Evolutionary conservation across 2,888 invertebrate genomes (phyloP), one percentile per base, ranked within the genome.

Genomic region (Arctia plantaginis): DNA sequence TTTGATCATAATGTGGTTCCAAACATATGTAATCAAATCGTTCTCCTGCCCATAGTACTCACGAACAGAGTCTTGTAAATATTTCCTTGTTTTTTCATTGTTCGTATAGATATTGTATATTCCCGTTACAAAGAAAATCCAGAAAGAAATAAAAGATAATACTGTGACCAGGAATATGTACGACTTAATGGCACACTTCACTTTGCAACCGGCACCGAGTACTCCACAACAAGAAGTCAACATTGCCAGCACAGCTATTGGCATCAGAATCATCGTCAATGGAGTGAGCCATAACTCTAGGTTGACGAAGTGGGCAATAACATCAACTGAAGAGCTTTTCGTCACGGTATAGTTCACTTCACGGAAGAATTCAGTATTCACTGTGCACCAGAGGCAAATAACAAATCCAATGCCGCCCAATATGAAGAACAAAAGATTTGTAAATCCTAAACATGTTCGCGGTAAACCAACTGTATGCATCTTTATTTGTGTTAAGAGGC

Each of bases 171-270:
- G 89, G 51, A 94, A 90, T 27, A 95, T 87, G 81, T 95, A 95
- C 0, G 92, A 86, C 77, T 95, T 94, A 3, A 94, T 86, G 0
- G 95, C 94, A 70, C 94, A 95, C 87, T 93, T 93, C 20, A 92
- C 71, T 81, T 87, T 91, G 77, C 94, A 95, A 0, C 94, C 93
- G 0, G 95, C 93, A 3, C 94, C 94, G 1, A 95, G 79, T 0
- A 95, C 88, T 0, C 95, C 95, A 75, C 94, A 95, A 71, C 94
- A 94, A 0, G 95, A 93, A 0, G 94, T 94, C 67, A 93, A 70
- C 88, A 94, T 92, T 0, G 91, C 87, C 0, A 94, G 33, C 0
- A 86, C 62, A 0, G 92, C 85, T 59, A 94, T 73, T 0, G 92
- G 91, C 51, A 93, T 90, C 0, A 95, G 79, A 15, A 95, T 82